phyloP scores from a whole-genome alignment of 2,113 vertebrate species.

The Xiphophorus maculatus region DNA sequence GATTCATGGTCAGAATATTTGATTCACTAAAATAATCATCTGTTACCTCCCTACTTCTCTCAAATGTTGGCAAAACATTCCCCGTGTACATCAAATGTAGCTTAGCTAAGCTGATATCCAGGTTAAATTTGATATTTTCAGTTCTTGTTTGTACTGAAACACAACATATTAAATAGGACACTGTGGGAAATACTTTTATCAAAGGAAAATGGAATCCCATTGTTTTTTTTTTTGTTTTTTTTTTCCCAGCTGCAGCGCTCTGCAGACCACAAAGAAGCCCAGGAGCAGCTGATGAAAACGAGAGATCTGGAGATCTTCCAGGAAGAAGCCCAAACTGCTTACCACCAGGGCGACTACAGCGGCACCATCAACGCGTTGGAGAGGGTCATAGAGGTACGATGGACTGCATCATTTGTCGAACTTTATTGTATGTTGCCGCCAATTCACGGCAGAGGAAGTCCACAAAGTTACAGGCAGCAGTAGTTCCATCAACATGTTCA shows the following conservation, averaged over 20 bases:
- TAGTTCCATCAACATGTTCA: no score
- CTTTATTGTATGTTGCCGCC: no score
- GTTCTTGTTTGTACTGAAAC: not conserved
- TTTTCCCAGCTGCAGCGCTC: slow-evolving; percentile 76
- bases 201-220: not conserved
- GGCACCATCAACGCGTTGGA: slow-evolving; percentile 74
- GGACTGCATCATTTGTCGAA: not conserved
- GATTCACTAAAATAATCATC: no score
- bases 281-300: slow-evolving; percentile 72
- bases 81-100: no score
- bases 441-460: no score
- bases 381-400: slow-evolving; percentile 79
- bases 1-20: no score
- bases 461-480: no score
- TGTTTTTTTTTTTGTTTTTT: not conserved
- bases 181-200: not conserved
- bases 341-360: slow-evolving; percentile 79
- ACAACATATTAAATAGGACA: not conserved
- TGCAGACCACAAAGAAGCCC: slow-evolving; percentile 78
- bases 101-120: no score
- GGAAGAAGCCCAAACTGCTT: slow-evolving; percentile 73
- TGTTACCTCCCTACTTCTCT: no score
- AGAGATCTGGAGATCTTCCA: slow-evolving; percentile 78
- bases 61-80: no score
- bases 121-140: no score